A percentile compares a stretch with the other conserved stretches of the same genome.
phyloP scores from a whole-genome alignment of 64 coral and sea anemone genomes.

The Orbicella faveolata region DNA sequence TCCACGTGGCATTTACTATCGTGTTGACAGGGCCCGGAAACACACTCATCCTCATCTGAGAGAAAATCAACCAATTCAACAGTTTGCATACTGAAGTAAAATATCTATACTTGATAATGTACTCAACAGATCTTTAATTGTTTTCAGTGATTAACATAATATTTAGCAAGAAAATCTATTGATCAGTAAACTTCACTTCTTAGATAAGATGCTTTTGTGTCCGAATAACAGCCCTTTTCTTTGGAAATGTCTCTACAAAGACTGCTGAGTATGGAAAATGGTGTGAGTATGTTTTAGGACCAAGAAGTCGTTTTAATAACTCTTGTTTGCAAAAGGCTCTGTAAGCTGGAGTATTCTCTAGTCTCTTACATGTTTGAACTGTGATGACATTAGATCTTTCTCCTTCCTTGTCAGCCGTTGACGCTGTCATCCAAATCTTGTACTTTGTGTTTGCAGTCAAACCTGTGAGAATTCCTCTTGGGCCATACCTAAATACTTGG shows the following conservation, averaged over 20 bases:
- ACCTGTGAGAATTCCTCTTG: conserved; percentile 10
- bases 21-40: background rate
- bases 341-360: background rate
- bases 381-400: background rate
- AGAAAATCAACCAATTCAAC: background rate
- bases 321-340: background rate
- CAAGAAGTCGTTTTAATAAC: too few species aligned
- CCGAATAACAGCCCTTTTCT: too few species aligned
- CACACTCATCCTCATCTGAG: conserved; percentile 36
- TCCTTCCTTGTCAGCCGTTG: conserved; percentile 12
- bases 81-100: too few species aligned
- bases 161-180: too few species aligned
- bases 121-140: too few species aligned
- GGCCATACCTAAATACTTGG: background rate
- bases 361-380: conserved; percentile 23
- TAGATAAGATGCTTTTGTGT: too few species aligned
- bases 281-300: too few species aligned
- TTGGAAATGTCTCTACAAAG: too few species aligned
- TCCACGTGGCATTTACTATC: conserved; percentile 14
- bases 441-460: conserved; percentile 23
- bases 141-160: too few species aligned
- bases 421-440: conserved; percentile 29
- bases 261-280: too few species aligned
- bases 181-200: too few species aligned
- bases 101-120: too few species aligned